Evolutionary conservation across 2,888 invertebrate genomes (phyloP).

Genomic region (Noctua fimbriata): DNA sequence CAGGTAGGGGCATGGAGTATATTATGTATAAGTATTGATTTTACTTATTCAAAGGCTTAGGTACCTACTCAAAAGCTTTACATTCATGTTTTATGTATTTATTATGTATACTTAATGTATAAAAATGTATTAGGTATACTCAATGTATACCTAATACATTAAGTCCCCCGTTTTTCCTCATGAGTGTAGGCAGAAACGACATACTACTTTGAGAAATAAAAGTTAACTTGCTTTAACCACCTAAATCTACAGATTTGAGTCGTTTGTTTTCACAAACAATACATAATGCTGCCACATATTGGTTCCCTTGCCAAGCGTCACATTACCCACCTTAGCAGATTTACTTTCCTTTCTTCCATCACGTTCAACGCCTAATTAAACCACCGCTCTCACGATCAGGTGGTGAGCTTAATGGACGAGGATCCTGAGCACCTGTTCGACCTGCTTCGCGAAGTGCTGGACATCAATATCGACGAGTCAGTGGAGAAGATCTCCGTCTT

Average conservation of each 20-base stretch:
- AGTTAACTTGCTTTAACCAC: background rate
- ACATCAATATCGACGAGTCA: conserved; percentile 92
- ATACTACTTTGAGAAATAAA: background rate
- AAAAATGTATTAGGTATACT: no score
- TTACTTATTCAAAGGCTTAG: background rate
- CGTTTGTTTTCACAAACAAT: background rate
- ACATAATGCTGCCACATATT: background rate
- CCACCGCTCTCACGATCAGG: conserved; percentile 54
- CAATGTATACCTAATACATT: no score
- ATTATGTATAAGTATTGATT: background rate
- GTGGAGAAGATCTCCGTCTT: conserved; percentile 97
- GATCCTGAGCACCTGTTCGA: conserved; percentile 73
- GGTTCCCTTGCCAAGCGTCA: background rate
- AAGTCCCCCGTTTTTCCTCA: background rate
- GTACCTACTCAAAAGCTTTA: background rate
- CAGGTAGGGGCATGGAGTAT: conserved; percentile 46
- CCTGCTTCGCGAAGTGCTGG: conserved; percentile 94
- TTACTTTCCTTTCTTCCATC: background rate
- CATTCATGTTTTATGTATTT: background rate
- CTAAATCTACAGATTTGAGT: background rate
- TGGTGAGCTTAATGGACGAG: conserved; percentile 74
- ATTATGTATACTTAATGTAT: no score
- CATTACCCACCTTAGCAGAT: background rate
- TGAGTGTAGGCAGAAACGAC: background rate
- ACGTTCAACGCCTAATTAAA: background rate